Base-by-base conservation (phyloP, 1,140 invertebrate species). In the Plectus sambesii region DNA sequence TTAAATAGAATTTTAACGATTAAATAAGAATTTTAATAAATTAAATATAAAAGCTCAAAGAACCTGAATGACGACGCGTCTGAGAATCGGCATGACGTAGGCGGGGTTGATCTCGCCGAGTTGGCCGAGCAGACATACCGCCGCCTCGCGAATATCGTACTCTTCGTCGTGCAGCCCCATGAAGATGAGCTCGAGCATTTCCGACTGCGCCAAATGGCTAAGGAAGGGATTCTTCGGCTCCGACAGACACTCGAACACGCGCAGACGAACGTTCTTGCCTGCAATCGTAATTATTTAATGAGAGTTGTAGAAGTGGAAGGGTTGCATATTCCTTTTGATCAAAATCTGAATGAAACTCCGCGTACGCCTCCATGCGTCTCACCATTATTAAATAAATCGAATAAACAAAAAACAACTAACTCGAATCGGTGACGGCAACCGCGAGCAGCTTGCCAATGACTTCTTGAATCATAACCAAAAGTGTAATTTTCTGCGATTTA, bases 91-190 rank as follows among this genome's bases (percentile, higher is more conserved):
- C 82, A 97, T 88, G 0, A 98, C 86, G 70, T 96, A 96, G 0
- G 93, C 90, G 0, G 94, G 94, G 75, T 99, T 99, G 58, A 89
- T 80, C 5, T 79, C 78, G 58, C 87, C 89, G 20, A 99, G 71
- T 53, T 90, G 72, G 0, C 89, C 90, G 40, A 97, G 83, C 9
- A 83, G 90, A 55, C 86, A 83, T 29, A 96, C 82, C 0, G 88
- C 85, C 43, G 92, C 70, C 72, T 98, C 90, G 37, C 93, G 75
- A 45, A 99, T 94, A 74, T 96, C 87, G 68, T 96, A 90, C 51
- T 89, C 82, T 72, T 98, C 92, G 69, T 99, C 94, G 72, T 97
- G 87, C 69, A 98, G 79, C 0, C 87, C 86, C 22, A 96, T 82
- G 61, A 97, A 94, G 5, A 98, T 72, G 0, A 84, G 83, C 55